phyloP scores from a whole-genome alignment of 2,113 vertebrate genomes.

The Anarhynchus alexandrinus region DNA sequence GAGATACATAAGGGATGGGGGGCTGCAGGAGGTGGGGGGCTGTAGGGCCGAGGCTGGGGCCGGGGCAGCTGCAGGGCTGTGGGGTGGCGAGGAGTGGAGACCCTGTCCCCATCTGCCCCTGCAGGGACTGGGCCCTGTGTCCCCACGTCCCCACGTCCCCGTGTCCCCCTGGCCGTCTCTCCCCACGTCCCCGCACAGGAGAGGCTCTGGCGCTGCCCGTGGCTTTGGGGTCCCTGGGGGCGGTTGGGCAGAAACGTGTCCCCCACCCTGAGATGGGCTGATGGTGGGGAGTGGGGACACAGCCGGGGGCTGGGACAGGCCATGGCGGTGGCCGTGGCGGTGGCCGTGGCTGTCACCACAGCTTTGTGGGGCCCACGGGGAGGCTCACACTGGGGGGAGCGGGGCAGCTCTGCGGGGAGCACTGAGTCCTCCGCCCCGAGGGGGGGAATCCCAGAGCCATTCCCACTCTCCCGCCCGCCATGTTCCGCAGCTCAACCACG shows the following conservation, averaged over 20 bases:
- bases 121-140: neutral
- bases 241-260: accelerated
- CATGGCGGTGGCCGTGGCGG: no score
- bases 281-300: no score
- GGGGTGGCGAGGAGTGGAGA: neutral
- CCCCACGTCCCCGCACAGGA: neutral
- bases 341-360: neutral
- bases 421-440: accelerated
- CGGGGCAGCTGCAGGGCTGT: neutral
- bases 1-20: neutral
- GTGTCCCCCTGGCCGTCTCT: neutral
- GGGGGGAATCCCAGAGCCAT: neutral
- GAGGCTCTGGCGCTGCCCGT: accelerated
- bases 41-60: neutral
- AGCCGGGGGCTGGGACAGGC: neutral
- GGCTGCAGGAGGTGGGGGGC: neutral
- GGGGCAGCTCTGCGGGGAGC: neutral
- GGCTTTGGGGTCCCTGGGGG: neutral
- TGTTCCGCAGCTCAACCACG: neutral
- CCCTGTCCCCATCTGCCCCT: neutral
- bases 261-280: neutral
- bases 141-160: neutral
- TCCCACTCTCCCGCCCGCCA: neutral
- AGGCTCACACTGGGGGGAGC: no score
- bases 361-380: neutral